Evolutionary conservation across 2,113 vertebrate species (phyloP), one percentile per base, ranked within the genome.

Genomic region (Ancistrus triradiatus): DNA sequence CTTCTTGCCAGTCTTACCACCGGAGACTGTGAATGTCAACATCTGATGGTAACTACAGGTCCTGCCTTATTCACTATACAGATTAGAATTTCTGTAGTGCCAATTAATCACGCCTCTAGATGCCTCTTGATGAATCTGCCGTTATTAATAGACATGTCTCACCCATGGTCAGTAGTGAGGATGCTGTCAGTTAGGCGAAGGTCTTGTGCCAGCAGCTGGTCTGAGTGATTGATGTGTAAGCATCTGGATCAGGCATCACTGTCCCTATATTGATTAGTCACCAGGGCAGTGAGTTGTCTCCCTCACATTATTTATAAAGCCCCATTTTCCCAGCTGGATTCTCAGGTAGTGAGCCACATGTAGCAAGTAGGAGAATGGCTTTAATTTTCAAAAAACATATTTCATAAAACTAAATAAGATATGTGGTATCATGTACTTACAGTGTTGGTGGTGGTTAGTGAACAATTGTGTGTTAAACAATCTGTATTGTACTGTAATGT

Each of bases 221-320:
- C 55, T 31, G 27, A 65, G 60, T 81, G 78, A 82, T 81, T 77
- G 77, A 73, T 73, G 40, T 17, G 15, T 2, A 31, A 31, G 61
- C 57, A 49, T 61, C 44, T 14, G 51, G 25, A 37, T 35, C 28
- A 69, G 57, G 63, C 62, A 50, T 1, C 18, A 4, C 40, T 56
- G 43, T 43, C 21, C 57, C 43, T 51, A 50, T 65, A 58, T 70
- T 65, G 56, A 72, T 56, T 62, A 37, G 35, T 56, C 58, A 17
- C 57, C 13, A 33, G 56, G 24, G n/a, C 43, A 43, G 27, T 25
- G 40, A 19, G n/a, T n/a, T 8, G 50, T 10, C 28, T n/a, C 38
- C 58, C 33, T 17, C 31, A 14, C 13, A 8, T 38, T 46, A 57
- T 71, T 51, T 46, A 60, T 71, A 48, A 55, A 18, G 10, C 60